Evolutionary conservation across 2,888 invertebrate genomes (phyloP).

Genomic region (Spodoptera littoralis): DNA sequence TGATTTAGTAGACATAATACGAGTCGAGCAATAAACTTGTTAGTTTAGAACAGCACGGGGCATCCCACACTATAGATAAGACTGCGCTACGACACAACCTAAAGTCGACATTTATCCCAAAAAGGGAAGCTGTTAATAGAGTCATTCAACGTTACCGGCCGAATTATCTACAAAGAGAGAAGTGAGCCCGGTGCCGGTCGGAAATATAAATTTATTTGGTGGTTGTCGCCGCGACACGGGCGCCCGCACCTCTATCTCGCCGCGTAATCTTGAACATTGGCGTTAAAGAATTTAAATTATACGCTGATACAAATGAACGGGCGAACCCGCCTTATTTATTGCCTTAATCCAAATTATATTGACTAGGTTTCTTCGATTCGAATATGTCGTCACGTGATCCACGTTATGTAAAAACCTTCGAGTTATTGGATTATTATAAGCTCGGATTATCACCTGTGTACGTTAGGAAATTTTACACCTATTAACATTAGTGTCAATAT

Average conservation of each 20-base stretch:
- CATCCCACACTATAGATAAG: constrained; percentile 75
- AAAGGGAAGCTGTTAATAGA: constrained; percentile 89
- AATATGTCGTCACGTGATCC: constrained; percentile 81
- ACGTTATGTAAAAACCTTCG: constrained; percentile 44
- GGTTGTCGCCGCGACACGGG: constrained; percentile 85
- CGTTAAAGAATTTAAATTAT: constrained; percentile 89
- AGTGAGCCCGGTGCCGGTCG: constrained; percentile 83
- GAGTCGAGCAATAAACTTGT: constrained; percentile 46
- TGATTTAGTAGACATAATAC: constrained; percentile 35
- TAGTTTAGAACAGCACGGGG: constrained; percentile 43
- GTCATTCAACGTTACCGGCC: constrained; percentile 88
- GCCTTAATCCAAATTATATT: constrained; percentile 87
- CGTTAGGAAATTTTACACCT: constrained; percentile 50
- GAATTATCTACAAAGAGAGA: constrained; percentile 88
- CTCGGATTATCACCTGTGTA: constrained; percentile 52
- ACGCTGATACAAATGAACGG: constrained; percentile 88
- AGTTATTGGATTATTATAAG: constrained; percentile 52
- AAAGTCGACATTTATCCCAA: constrained; percentile 87
- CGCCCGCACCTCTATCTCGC: constrained; percentile 86
- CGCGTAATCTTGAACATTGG: constrained; percentile 89
- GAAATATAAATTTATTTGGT: constrained; percentile 89
- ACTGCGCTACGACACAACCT: constrained; percentile 69
- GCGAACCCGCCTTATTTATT: constrained; percentile 86
- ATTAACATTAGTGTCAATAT: constrained; percentile 45
- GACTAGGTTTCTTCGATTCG: constrained; percentile 82